These are phyloP conservation scores for Leucophenga montana DNA, from an alignment of 2,888 invertebrate genomes.

Conservation along the genomic window DNA sequence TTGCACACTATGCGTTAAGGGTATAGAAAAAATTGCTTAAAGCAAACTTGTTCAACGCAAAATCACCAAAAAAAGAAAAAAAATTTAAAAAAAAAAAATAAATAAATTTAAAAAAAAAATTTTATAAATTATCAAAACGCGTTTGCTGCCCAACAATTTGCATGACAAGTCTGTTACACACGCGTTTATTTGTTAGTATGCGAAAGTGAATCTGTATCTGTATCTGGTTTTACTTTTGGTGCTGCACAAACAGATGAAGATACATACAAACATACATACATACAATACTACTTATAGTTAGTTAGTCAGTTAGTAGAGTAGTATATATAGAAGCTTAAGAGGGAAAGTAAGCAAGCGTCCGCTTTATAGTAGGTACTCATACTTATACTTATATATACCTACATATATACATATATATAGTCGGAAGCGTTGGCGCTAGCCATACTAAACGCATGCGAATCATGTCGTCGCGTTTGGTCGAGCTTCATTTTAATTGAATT, in stretches of 20 bases:
- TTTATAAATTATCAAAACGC: slow-evolving; percentile 13
- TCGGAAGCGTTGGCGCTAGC: too few relatives aligned
- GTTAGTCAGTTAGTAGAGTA: too few relatives aligned
- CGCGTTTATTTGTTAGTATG: not conserved
- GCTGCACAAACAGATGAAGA: slow-evolving; percentile 5
- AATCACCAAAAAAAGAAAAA: not conserved
- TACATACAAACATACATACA: not conserved
- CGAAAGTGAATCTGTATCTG: too few relatives aligned
- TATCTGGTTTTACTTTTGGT: not conserved
- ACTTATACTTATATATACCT: not conserved
- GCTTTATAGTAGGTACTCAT: not conserved
- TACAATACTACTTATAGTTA: not conserved
- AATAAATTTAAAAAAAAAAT: not conserved
- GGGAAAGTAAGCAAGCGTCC: slow-evolving; percentile 1
- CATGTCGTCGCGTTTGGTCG: slow-evolving; percentile 1
- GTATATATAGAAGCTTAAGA: not conserved
- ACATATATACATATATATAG: not conserved
- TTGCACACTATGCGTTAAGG: too few relatives aligned
- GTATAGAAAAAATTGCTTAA: too few relatives aligned
- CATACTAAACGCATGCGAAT: not conserved
- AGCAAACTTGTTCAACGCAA: not conserved
- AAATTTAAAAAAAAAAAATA: not conserved
- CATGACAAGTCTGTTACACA: slow-evolving; percentile 19
- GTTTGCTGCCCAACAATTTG: slow-evolving; percentile 23
- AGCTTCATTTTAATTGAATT: too few relatives aligned